phyloP scores from a whole-genome alignment of 2,888 invertebrate genomes.

The Pogonocherus hispidulus region DNA sequence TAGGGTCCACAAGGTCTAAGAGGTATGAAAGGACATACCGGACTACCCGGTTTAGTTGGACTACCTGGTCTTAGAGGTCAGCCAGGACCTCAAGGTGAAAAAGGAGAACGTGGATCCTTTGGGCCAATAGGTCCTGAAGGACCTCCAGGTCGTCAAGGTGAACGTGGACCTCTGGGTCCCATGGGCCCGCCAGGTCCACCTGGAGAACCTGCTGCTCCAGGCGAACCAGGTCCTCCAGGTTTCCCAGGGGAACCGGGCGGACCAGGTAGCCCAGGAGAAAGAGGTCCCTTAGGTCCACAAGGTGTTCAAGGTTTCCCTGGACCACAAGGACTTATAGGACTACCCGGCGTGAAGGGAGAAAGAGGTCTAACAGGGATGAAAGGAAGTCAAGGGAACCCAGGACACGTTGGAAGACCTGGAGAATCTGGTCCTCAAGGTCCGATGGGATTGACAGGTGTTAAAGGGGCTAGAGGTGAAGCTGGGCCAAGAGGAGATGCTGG shows the following conservation, averaged over 20 bases:
- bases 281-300: slow-evolving; percentile 80
- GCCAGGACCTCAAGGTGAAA: slow-evolving; percentile 78
- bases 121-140: slow-evolving; percentile 85
- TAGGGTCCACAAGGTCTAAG: slow-evolving; percentile 78
- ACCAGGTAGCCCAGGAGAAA: slow-evolving; percentile 80
- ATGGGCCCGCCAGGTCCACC: slow-evolving; percentile 82
- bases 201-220: slow-evolving; percentile 86
- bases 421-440: slow-evolving; percentile 76
- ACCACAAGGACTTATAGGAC: slow-evolving; percentile 77
- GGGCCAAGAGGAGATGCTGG: slow-evolving; percentile 84
- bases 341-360: slow-evolving; percentile 81
- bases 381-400: slow-evolving; percentile 81
- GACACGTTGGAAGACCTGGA: slow-evolving; percentile 74
- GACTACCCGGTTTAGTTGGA: slow-evolving; percentile 79
- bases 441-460: slow-evolving; percentile 76
- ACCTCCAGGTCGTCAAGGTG: slow-evolving; percentile 77
- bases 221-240: slow-evolving; percentile 82
- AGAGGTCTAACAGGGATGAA: slow-evolving; percentile 80
- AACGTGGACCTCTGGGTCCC: slow-evolving; percentile 83
- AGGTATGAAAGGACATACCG: slow-evolving; percentile 81
- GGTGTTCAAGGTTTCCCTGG: slow-evolving; percentile 81
- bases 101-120: slow-evolving; percentile 80
- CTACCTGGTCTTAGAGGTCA: slow-evolving; percentile 79
- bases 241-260: slow-evolving; percentile 81
- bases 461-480: slow-evolving; percentile 82